A percentile compares a stretch with the other conserved stretches of the same genome.
Conservation (phyloP, 2,888 invertebrate genomes). For the Acanthosepion pharaonis region DNA sequence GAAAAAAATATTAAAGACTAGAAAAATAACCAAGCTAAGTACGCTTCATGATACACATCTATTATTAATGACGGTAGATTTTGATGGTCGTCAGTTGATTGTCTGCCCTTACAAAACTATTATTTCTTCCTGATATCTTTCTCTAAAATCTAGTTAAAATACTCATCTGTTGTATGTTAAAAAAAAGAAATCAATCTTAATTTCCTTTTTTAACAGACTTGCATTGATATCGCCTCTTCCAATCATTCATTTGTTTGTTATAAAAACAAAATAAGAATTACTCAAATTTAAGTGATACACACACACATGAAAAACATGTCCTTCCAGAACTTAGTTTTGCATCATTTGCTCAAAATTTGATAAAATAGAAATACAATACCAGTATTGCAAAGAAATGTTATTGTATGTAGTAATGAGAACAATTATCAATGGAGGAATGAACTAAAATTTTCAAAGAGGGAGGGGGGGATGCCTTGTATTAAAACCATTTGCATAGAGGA, state of each 20-base stretch:
- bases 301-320: neutral
- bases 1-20: neutral
- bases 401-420: neutral
- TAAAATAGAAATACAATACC: neutral
- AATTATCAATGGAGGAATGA: neutral
- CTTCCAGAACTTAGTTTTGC: neutral
- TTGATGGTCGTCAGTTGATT: neutral
- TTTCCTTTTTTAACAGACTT: neutral
- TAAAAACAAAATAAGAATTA: too few species aligned
- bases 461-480: neutral
- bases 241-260: neutral
- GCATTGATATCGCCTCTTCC: neutral
- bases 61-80: neutral
- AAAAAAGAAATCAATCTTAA: too few species aligned
- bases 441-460: neutral
- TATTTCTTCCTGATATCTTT: too few species aligned
- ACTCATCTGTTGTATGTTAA: too few species aligned
- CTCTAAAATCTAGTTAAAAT: too few species aligned
- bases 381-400: too few species aligned
- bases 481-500: neutral
- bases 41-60: neutral
- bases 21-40: neutral
- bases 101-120: neutral
- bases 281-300: neutral
- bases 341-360: neutral